Evolutionary conservation across 2,888 invertebrate genomes (phyloP).

Genomic region (Girardia tigrina): DNA sequence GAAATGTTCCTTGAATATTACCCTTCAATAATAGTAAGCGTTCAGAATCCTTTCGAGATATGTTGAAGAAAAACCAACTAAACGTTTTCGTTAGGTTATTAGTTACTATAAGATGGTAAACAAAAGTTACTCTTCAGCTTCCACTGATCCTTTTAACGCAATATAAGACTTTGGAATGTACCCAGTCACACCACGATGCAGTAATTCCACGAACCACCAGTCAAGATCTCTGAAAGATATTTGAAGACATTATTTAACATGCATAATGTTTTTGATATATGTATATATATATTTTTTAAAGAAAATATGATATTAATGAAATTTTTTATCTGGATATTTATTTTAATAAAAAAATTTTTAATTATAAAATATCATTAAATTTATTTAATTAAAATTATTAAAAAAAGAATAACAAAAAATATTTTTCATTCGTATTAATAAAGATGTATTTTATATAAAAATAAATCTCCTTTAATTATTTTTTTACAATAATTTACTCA

Average conservation of each 20-base stretch:
- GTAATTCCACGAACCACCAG: background rate
- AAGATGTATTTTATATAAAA: too few species aligned
- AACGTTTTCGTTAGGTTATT: too few species aligned
- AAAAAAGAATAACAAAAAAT: background rate
- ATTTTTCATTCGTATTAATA: too few species aligned
- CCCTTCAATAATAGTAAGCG: constrained; percentile 72
- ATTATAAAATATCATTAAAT: background rate
- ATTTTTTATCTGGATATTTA: background rate
- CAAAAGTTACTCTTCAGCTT: background rate
- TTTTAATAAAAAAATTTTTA: background rate
- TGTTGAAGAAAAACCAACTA: constrained; percentile 96
- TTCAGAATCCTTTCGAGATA: constrained; percentile 88
- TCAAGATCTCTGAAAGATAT: background rate
- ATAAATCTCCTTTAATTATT: too few species aligned
- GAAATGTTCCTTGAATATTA: constrained; percentile 79
- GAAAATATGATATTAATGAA: background rate
- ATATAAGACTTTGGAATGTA: constrained; percentile 11
- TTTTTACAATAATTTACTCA: too few species aligned
- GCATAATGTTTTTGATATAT: too few species aligned
- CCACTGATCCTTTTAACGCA: constrained; percentile 19
- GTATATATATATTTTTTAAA: too few species aligned
- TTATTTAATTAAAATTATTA: background rate
- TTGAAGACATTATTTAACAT: too few species aligned
- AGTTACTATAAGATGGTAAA: too few species aligned
- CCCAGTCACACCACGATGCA: background rate